These are phyloP conservation scores for Sinosuthora webbiana DNA, from an alignment of 2,113 vertebrate species.

Conservation along the genomic window DNA sequence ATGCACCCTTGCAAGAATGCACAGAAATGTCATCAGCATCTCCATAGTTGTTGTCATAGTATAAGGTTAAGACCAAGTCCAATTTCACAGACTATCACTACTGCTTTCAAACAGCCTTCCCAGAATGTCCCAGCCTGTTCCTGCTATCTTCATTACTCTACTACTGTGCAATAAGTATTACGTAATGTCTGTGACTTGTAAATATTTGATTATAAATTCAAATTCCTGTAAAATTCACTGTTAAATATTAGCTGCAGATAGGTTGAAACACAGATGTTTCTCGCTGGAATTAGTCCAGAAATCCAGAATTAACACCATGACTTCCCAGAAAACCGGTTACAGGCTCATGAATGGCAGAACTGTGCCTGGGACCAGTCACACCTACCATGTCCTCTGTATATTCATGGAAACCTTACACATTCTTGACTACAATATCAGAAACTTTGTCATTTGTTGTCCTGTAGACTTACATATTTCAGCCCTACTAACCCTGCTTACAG, in stretches of 20 bases:
- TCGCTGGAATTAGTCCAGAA: constrained; percentile 11
- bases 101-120: background rate
- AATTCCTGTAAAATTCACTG: constrained; percentile 34
- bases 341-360: background rate
- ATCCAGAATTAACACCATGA: background rate
- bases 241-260: background rate
- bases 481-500: background rate
- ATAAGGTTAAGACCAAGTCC: background rate
- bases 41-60: background rate
- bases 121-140: background rate
- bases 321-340: background rate
- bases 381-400: background rate
- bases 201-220: constrained; percentile 44
- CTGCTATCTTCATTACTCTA: background rate
- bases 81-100: background rate
- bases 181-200: background rate
- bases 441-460: background rate
- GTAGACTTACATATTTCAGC: background rate
- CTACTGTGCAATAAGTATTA: background rate
- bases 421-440: background rate
- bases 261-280: constrained; percentile 30
- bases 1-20: background rate
- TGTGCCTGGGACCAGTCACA: background rate
- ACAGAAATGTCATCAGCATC: background rate
- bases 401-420: background rate